Evolutionary conservation across 2,797 vertebrate genomes (phyloP).

Genomic region (Poecilia gillii): DNA sequence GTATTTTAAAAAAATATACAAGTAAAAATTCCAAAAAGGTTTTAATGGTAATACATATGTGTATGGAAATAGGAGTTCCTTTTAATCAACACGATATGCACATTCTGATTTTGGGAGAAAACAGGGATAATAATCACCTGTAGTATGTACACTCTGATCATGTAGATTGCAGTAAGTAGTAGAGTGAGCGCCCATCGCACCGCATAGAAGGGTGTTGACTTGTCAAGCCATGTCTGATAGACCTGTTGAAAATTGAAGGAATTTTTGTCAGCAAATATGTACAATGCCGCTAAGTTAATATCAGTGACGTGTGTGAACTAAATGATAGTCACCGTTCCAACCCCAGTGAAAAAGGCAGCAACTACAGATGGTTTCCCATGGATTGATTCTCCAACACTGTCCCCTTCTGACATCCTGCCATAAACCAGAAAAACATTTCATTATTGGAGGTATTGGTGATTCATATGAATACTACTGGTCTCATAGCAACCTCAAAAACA

Average conservation of each 20-base stretch:
- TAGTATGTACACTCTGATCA: constrained; percentile 98
- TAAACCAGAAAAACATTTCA: constrained; percentile 43
- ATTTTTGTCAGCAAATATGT: background rate
- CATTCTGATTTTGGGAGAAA: background rate
- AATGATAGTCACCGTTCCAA: constrained; percentile 89
- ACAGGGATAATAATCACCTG: constrained; percentile 82
- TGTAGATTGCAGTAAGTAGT: constrained; percentile 92
- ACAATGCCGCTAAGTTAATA: background rate
- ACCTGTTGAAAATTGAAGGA: constrained; percentile 77
- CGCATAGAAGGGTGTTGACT: constrained; percentile 93
- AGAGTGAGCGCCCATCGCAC: constrained; percentile 92
- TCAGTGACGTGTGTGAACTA: background rate
- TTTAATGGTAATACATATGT: background rate
- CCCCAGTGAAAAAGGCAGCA: constrained; percentile 90
- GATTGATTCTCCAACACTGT: constrained; percentile 95
- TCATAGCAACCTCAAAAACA: background rate
- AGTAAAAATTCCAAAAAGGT: background rate
- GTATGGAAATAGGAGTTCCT: background rate
- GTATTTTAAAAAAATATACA: background rate
- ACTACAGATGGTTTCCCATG: constrained; percentile 94
- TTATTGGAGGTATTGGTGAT: background rate
- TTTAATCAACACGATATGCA: background rate
- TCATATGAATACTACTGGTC: background rate
- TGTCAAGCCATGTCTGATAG: constrained; percentile 99
- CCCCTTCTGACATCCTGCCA: constrained; percentile 98